Percentiles rank a stretch among this genome's conserved stretches.
Conservation (phyloP, 2,113 vertebrate species). For the Tyrannus savana region DNA sequence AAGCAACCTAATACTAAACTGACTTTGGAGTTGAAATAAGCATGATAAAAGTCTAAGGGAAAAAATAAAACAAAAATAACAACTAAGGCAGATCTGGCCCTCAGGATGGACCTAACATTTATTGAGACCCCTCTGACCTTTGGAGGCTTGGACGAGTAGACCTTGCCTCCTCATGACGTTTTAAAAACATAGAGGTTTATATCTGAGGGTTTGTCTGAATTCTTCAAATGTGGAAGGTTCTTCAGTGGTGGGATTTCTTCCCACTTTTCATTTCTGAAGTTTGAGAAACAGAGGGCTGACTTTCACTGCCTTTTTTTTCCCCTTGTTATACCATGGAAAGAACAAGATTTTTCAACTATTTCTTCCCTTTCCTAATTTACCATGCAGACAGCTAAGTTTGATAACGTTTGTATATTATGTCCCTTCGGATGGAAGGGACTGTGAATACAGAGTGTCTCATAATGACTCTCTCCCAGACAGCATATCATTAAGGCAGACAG, state of each 20-base stretch:
- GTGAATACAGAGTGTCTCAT: not conserved
- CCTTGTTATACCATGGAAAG: not conserved
- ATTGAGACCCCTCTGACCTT: not conserved
- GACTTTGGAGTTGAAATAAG: not conserved
- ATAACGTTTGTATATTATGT: not conserved
- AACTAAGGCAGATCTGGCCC: not conserved
- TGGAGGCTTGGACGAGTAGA: not conserved
- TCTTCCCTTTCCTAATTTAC: not conserved
- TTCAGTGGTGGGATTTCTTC: not conserved
- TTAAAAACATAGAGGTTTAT: not conserved
- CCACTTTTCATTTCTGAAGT: not conserved
- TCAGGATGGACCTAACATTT: not conserved
- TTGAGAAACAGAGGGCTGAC: not conserved
- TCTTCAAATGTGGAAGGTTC: not conserved
- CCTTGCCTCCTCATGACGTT: not conserved
- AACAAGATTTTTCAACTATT: not conserved
- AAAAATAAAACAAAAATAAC: not conserved
- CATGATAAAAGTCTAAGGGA: not conserved
- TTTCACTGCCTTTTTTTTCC: fast-evolving
- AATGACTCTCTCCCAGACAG: not conserved
- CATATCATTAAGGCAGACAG: not conserved
- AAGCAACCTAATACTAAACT: not conserved
- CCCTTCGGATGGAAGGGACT: not conserved
- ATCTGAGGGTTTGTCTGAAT: not conserved
- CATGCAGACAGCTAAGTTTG: not conserved